These are phyloP conservation scores for Drosophila watanabei DNA, from an alignment of 1,140 invertebrate genomes.

Conservation along the genomic window DNA sequence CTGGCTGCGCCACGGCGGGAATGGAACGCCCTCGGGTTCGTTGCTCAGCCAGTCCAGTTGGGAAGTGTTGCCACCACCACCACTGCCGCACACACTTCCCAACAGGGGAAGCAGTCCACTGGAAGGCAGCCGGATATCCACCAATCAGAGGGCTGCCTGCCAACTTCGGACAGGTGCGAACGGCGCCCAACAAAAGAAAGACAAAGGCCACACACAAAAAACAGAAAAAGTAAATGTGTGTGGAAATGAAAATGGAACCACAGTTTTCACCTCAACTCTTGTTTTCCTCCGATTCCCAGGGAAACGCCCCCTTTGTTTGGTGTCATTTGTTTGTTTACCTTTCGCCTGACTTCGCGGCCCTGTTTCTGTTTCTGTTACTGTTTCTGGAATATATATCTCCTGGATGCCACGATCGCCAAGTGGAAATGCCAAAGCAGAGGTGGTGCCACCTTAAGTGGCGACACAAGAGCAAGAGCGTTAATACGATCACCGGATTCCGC, in stretches of 20 bases:
- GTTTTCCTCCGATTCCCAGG: conserved; percentile 32
- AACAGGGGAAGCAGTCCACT: conserved; percentile 58
- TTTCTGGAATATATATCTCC: conserved; percentile 8
- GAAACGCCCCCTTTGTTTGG: conserved; percentile 79
- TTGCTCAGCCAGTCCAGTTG: conserved; percentile 19
- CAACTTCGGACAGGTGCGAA: conserved; percentile 72
- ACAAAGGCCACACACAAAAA: conserved; percentile 68
- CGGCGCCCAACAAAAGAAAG: conserved; percentile 70
- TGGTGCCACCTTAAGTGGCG: conserved; percentile 30
- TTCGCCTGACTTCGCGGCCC: conserved; percentile 47
- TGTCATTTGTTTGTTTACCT: conserved; percentile 78
- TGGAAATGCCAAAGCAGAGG: conserved; percentile 15
- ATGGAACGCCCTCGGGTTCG: conserved; percentile 54
- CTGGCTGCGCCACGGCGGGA: not conserved
- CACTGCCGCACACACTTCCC: conserved; percentile 16
- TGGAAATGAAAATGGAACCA: conserved; percentile 69
- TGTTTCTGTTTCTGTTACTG: conserved; percentile 15
- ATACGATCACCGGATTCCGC: conserved; percentile 42
- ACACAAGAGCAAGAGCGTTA: conserved; percentile 44
- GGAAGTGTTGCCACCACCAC: conserved; percentile 7
- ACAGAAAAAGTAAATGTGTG: conserved; percentile 8
- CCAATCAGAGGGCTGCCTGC: conserved; percentile 54
- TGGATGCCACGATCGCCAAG: conserved; percentile 31
- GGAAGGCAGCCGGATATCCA: conserved; percentile 43
- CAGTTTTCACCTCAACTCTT: conserved; percentile 34